Percentiles rank a stretch among this genome's conserved stretches.
phyloP scores from a whole-genome alignment of 2,113 vertebrate genomes.

The Argyrosomus japonicus region DNA sequence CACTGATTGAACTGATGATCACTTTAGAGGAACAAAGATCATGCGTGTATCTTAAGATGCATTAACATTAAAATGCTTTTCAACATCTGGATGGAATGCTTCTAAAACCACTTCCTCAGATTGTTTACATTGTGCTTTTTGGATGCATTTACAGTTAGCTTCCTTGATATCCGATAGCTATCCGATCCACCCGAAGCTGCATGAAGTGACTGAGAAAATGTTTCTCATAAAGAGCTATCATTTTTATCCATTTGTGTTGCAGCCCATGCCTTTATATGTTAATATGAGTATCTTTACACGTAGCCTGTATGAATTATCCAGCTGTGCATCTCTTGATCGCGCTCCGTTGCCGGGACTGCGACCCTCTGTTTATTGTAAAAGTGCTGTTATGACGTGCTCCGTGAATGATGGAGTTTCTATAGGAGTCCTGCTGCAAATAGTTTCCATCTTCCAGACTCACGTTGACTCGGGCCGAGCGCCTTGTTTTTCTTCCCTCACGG shows the following conservation, averaged over 20 bases:
- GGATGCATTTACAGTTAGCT: too few species aligned
- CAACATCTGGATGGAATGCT: background rate
- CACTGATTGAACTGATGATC: too few species aligned
- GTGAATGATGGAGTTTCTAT: conserved; percentile 60
- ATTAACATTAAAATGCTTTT: background rate
- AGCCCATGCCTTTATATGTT: background rate
- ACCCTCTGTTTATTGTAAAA: conserved; percentile 54
- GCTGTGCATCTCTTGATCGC: conserved; percentile 17
- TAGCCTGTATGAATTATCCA: conserved; percentile 16
- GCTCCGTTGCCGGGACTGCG: background rate
- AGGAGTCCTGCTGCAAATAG: conserved; percentile 56
- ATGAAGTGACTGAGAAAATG: background rate
- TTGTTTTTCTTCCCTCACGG: conserved; percentile 42
- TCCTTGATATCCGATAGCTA: background rate
- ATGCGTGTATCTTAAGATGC: background rate
- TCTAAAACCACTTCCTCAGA: background rate
- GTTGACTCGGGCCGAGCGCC: background rate
- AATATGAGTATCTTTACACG: background rate
- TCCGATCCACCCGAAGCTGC: background rate
- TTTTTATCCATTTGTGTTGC: background rate
- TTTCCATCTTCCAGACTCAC: conserved; percentile 56
- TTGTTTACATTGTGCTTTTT: background rate
- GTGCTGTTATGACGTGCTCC: conserved; percentile 50
- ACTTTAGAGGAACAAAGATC: too few species aligned
- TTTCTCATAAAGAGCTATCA: background rate